Conservation (phyloP, 1,140 invertebrate species). For the Papilio dardanus region DNA sequence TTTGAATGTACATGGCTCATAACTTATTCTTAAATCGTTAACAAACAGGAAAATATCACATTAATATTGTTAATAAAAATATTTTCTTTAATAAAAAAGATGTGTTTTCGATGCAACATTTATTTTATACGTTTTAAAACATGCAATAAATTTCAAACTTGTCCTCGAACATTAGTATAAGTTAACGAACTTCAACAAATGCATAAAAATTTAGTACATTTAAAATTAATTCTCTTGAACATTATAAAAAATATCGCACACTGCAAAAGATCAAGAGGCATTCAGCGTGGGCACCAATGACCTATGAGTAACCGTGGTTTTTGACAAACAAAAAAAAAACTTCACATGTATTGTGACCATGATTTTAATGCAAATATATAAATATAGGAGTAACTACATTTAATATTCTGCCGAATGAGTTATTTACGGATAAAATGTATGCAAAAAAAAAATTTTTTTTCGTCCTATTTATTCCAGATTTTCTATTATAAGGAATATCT, state of each 20-base stretch:
- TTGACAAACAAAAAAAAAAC: conserved; percentile 43
- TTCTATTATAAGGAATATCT: background rate
- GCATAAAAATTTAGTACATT: conserved; percentile 22
- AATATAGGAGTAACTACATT: background rate
- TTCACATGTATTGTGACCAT: conserved; percentile 31
- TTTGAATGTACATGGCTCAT: background rate
- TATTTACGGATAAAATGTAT: too few species aligned
- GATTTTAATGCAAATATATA: background rate
- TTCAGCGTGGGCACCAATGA: conserved; percentile 66
- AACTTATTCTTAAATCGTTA: background rate
- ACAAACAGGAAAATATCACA: background rate
- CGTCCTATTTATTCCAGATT: too few species aligned
- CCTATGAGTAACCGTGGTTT: conserved; percentile 71
- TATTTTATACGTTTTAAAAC: conserved; percentile 5
- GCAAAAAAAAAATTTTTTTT: too few species aligned
- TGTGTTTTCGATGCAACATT: background rate
- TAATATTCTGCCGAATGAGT: background rate
- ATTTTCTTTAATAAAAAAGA: background rate
- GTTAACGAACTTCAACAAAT: conserved; percentile 24
- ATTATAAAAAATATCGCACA: conserved; percentile 30
- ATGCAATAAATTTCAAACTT: conserved; percentile 20
- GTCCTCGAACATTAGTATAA: conserved; percentile 18
- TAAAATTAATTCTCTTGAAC: conserved; percentile 25
- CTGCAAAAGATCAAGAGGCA: conserved; percentile 54
- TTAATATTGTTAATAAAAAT: background rate